Percentiles rank a stretch among this genome's conserved stretches.
phyloP scores from a whole-genome alignment of 1,140 invertebrate genomes.

The Acromyrmex echinatior region DNA sequence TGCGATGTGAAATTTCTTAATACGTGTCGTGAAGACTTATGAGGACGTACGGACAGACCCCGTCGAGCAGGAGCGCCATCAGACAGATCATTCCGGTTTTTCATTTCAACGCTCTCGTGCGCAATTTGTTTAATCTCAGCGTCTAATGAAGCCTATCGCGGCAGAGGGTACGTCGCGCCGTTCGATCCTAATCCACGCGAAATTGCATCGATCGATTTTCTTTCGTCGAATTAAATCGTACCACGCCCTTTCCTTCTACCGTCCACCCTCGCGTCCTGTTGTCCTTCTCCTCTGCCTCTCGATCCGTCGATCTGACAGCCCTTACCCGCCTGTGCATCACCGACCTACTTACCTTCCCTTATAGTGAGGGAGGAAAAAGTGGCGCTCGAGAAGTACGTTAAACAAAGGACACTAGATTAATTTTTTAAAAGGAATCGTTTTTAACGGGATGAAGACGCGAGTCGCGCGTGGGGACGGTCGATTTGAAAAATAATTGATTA shows the following conservation, averaged over 20 bases:
- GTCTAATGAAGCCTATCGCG: slow-evolving; percentile 69
- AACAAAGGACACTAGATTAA: slow-evolving; percentile 49
- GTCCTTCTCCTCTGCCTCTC: neutral
- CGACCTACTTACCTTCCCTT: slow-evolving; percentile 63
- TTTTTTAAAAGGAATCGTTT: slow-evolving; percentile 63
- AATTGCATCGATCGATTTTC: slow-evolving; percentile 63
- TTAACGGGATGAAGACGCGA: neutral
- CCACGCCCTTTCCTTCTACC: slow-evolving; percentile 33
- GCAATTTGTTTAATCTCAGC: slow-evolving; percentile 68
- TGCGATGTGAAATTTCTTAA: slow-evolving; percentile 55
- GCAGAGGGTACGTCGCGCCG: slow-evolving; percentile 27
- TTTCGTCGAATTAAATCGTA: slow-evolving; percentile 42
- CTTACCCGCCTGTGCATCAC: slow-evolving; percentile 45
- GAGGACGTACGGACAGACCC: slow-evolving; percentile 10
- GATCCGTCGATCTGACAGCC: slow-evolving; percentile 11
- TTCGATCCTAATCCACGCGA: slow-evolving; percentile 68
- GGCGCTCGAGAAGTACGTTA: slow-evolving; percentile 16
- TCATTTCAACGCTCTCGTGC: slow-evolving; percentile 64
- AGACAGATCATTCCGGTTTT: slow-evolving; percentile 63
- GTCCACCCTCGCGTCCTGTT: slow-evolving; percentile 10
- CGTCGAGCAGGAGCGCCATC: neutral
- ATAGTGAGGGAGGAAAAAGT: neutral
- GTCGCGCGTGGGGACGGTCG: neutral
- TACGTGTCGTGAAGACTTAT: slow-evolving; percentile 56
- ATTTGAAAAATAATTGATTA: slow-evolving; percentile 70